Percentiles rank a stretch among this genome's conserved stretches.
Conservation (phyloP, 2,113 vertebrate species). For the Balaeniceps rex region DNA sequence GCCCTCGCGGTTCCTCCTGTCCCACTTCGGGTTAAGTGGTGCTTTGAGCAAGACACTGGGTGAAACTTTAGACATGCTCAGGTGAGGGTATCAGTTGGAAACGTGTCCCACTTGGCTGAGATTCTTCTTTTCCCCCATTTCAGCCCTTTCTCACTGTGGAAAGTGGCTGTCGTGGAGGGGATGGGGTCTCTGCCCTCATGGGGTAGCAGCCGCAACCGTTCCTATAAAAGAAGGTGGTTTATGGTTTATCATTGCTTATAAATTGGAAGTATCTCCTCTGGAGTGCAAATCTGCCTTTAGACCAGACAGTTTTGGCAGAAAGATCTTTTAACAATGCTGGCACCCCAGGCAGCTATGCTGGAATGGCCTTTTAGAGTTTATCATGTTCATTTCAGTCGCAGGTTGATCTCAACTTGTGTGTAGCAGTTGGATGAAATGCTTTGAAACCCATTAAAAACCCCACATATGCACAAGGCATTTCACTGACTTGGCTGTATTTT, state of each 20-base stretch:
- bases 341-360: neutral
- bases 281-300: neutral
- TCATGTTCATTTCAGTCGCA: neutral
- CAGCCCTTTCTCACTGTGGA: neutral
- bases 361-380: neutral
- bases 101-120: neutral
- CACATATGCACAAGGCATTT: neutral
- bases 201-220: rapidly evolving
- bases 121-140: neutral
- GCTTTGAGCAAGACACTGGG: neutral
- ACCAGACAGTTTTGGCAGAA: neutral
- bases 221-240: rapidly evolving
- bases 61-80: neutral
- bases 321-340: neutral
- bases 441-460: neutral
- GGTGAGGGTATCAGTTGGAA: neutral
- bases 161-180: neutral
- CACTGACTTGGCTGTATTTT: neutral
- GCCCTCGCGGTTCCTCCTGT: rapidly evolving
- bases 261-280: neutral
- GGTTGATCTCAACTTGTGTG: neutral
- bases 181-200: neutral
- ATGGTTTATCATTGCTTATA: neutral
- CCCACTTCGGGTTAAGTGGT: neutral
- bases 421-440: neutral